These are phyloP conservation scores for Nysson spinosus DNA, from an alignment of 2,888 invertebrate genomes.

Conservation along the genomic window DNA sequence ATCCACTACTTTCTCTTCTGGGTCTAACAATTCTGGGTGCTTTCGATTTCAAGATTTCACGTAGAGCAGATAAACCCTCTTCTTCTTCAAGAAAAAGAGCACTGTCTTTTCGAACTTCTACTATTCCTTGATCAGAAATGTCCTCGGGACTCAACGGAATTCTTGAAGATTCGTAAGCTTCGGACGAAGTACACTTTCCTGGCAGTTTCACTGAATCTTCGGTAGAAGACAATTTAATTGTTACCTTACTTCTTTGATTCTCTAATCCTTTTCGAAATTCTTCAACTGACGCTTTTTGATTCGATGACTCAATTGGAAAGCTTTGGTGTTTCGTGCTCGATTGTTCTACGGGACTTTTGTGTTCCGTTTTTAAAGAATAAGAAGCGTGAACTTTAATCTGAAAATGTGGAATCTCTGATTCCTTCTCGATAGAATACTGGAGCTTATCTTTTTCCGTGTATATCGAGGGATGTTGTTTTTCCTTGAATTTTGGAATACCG, in stretches of 20 bases:
- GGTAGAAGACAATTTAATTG: slow-evolving; percentile 5
- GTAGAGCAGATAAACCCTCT: slow-evolving; percentile 46
- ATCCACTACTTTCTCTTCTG: slow-evolving; percentile 71
- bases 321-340: neutral
- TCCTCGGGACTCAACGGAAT: slow-evolving; percentile 45
- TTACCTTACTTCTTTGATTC: slow-evolving; percentile 3
- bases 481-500: slow-evolving; percentile 4
- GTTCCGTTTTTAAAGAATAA: neutral
- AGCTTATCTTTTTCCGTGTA: neutral
- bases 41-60: slow-evolving; percentile 43
- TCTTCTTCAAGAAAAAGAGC: slow-evolving; percentile 66
- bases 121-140: slow-evolving; percentile 52
- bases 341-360: neutral
- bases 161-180: slow-evolving; percentile 15
- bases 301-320: neutral
- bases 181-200: neutral
- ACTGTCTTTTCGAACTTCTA: slow-evolving; percentile 66
- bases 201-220: neutral
- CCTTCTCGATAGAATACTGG: neutral
- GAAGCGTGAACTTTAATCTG: neutral
- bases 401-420: neutral
- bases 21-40: slow-evolving; percentile 49
- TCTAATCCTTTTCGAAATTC: neutral
- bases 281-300: neutral
- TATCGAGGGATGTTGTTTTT: neutral